Base-by-base conservation (phyloP, 2,888 invertebrate genomes). In the Cheilosia impressa region DNA sequence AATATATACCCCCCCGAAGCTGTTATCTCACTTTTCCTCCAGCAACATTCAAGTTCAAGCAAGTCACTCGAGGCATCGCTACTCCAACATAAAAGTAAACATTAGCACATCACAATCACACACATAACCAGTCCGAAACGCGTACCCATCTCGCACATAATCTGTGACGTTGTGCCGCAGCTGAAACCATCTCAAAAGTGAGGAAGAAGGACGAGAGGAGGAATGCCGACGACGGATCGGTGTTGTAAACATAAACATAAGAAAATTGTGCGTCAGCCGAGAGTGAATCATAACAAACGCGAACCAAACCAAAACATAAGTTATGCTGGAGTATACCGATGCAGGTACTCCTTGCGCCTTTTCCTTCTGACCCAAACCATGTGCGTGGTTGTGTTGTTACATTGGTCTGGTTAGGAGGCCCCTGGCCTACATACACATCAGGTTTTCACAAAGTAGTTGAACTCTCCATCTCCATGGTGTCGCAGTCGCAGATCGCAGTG, bases 371-470 rank as follows among this genome's bases (percentile, higher is more conserved):
- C 58, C 38, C 47, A n/a, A 58, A 13, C 57, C 19, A 5, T 65
- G 50, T 68, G 50, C 50, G 73, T 73, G 78, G 34, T 10, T 10
- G 38, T 38, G 13, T 63, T 65, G 69, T 80, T 84, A 75, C 69
- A 80, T 80, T 85, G 84, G 84, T 85, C 84, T 85, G 80, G 84
- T 85, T 80, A 80, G 80, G 73, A 76, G 76, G 84, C 84, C 84
- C 80, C 84, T 85, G 84, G 84, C 84, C 84, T 85, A 85, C 84
- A 85, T 85, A 71, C 60, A 71, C 71, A 76, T 75, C 83, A 84
- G 83, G 83, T 84, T 84, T 84, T 50, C 65, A 57, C 57, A 24
- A 53, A 84, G 83, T 84, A 79, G 68, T 79, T 84, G 83, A 84
- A 84, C 83, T 84, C 83, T 84, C 83, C 63, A 73, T 77, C 60